phyloP scores from a whole-genome alignment of 2,113 vertebrate genomes.

The Serilophus lunatus region DNA sequence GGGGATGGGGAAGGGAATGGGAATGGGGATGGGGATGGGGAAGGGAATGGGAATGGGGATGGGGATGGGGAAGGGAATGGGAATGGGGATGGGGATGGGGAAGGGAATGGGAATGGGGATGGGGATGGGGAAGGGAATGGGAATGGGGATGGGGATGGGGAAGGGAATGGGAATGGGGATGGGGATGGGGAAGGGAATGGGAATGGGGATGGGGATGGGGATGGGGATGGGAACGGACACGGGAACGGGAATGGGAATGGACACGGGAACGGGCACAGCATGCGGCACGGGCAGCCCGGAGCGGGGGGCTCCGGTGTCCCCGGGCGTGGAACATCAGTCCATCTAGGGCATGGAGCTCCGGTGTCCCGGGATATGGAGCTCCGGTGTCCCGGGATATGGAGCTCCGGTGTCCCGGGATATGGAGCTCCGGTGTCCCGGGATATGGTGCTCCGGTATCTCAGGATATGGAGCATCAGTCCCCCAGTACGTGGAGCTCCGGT shows the following conservation, averaged over 20 bases:
- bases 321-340: background rate
- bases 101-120: too few species aligned
- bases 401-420: too few species aligned
- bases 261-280: background rate
- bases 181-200: background rate
- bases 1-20: background rate
- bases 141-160: background rate
- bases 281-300: too few species aligned
- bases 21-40: background rate
- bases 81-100: background rate
- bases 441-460: background rate
- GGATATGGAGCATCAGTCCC: background rate
- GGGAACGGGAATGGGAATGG: too few species aligned
- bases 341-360: background rate
- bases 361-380: too few species aligned
- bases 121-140: background rate
- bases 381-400: too few species aligned
- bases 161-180: too few species aligned
- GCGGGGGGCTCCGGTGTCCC: too few species aligned
- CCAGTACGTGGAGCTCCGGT: too few species aligned
- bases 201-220: background rate
- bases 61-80: background rate
- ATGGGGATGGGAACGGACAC: too few species aligned
- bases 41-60: too few species aligned
- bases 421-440: too few species aligned